phyloP scores from a whole-genome alignment of 2,797 vertebrate genomes.

The Thripadectes ignobilis region DNA sequence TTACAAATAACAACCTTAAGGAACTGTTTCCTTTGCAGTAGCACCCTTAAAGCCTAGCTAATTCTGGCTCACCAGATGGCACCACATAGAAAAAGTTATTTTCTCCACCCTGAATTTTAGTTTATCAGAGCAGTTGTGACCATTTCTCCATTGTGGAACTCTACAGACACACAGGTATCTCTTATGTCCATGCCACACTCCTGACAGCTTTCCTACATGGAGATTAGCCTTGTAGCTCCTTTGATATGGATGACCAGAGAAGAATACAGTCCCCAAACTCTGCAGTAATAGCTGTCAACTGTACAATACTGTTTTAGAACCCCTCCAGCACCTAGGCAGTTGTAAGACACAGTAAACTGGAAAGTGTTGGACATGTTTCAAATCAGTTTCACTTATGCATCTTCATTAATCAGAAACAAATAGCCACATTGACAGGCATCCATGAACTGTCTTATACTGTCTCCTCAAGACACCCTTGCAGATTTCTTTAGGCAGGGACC shows the following conservation, averaged over 20 bases:
- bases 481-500: not conserved
- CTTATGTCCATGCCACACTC: not conserved
- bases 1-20: not conserved
- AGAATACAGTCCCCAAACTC: not conserved
- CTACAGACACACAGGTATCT: not conserved
- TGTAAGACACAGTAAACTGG: not conserved
- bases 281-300: not conserved
- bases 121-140: not conserved
- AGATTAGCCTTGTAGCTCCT: not conserved
- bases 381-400: not conserved
- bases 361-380: not conserved
- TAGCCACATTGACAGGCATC: not conserved
- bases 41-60: not conserved
- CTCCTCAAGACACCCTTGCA: not conserved
- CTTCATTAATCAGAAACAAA: not conserved
- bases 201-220: not conserved
- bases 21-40: not conserved
- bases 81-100: not conserved
- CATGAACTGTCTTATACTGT: accelerated
- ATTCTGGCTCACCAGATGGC: not conserved
- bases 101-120: not conserved
- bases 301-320: not conserved
- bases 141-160: not conserved
- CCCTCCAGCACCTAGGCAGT: not conserved
- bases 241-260: not conserved